Evolutionary conservation across 2,797 vertebrate species (phyloP).

Genomic region (Pseudocheirus occidentalis): DNA sequence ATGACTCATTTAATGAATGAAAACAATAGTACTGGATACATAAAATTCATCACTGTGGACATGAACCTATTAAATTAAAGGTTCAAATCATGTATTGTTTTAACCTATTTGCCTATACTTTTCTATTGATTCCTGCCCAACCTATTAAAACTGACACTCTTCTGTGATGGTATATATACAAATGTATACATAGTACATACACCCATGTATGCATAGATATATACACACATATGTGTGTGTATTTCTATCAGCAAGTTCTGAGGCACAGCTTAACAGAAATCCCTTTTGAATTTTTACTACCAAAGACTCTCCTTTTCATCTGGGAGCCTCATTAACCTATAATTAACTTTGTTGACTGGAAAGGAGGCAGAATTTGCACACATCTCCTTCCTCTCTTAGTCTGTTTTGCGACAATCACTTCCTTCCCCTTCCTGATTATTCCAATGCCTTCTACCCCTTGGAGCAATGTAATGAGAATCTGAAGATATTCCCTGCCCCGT

Average conservation of each 20-base stretch:
- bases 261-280: no score
- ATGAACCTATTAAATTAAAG: background rate
- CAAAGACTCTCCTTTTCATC: no score
- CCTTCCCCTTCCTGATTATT: background rate
- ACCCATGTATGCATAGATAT: no score
- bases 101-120: background rate
- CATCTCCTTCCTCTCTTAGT: background rate
- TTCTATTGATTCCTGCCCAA: background rate
- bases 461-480: background rate
- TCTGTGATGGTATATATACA: no score
- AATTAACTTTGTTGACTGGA: background rate
- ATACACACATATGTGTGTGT: no score
- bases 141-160: no score
- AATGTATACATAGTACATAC: no score
- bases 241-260: no score
- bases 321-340: background rate
- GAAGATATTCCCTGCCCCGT: no score
- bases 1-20: constrained; percentile 3
- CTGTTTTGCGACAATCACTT: no score
- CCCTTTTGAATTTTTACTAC: no score
- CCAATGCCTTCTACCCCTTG: background rate
- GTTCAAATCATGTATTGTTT: background rate
- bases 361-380: background rate
- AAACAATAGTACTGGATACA: background rate
- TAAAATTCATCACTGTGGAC: background rate